These are phyloP conservation scores for Hydropsyche betteni DNA, from an alignment of 2,888 invertebrate genomes.

Conservation along the genomic window DNA sequence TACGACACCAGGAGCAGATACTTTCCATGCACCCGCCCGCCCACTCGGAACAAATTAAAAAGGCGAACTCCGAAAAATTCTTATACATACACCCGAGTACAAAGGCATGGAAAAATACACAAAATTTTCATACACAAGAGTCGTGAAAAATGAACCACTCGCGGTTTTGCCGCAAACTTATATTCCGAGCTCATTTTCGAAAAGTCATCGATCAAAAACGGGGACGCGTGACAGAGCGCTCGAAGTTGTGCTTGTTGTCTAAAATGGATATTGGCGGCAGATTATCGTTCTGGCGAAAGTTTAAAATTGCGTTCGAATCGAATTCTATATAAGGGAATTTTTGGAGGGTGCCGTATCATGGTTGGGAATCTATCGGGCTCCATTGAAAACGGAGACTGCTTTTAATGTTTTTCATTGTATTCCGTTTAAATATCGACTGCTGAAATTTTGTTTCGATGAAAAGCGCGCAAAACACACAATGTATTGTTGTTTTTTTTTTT, in stretches of 20 bases:
- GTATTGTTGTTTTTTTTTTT: too few relatives aligned
- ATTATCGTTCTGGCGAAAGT: conserved; percentile 10
- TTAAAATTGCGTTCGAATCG: conserved; percentile 10
- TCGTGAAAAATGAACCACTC: background rate
- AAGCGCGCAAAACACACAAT: too few relatives aligned
- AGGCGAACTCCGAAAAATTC: conserved; percentile 4
- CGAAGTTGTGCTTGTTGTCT: background rate
- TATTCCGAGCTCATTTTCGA: background rate
- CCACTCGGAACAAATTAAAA: conserved; percentile 18
- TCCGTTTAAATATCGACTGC: too few relatives aligned
- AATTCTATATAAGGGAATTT: background rate
- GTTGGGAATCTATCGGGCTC: too few relatives aligned
- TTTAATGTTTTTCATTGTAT: too few relatives aligned
- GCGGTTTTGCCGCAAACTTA: background rate
- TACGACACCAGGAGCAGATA: conserved; percentile 1
- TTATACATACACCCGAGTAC: background rate
- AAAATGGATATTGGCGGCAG: conserved; percentile 12
- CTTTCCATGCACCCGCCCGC: conserved; percentile 22
- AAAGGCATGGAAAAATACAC: background rate
- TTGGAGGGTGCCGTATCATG: too few relatives aligned
- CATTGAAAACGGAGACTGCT: too few relatives aligned
- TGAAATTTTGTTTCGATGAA: too few relatives aligned
- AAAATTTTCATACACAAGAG: conserved; percentile 13
- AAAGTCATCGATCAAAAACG: conserved; percentile 14
- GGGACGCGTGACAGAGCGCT: background rate